Percentiles rank a stretch among this genome's conserved stretches.
These are phyloP conservation scores for Pollenia labialis DNA, from an alignment of 2,888 invertebrate species.

Conservation along the genomic window DNA sequence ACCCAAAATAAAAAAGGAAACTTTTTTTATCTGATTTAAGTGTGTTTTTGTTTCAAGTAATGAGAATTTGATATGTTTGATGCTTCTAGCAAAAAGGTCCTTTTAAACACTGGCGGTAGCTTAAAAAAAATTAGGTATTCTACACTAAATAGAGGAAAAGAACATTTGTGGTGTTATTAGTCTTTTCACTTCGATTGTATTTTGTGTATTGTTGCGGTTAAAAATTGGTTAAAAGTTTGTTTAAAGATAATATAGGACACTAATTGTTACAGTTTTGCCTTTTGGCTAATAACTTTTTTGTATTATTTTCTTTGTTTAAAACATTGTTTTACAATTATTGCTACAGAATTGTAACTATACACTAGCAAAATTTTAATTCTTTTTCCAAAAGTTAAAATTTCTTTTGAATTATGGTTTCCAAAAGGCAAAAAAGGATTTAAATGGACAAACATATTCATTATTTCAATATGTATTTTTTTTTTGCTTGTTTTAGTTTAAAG, in stretches of 20 bases:
- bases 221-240: slow-evolving; percentile 15
- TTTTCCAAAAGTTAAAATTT: too few relatives aligned
- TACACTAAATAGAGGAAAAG: slow-evolving; percentile 14
- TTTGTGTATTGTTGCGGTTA: slow-evolving; percentile 5
- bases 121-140: slow-evolving; percentile 32
- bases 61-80: slow-evolving; percentile 60
- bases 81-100: slow-evolving; percentile 34
- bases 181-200: background rate
- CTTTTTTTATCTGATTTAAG: slow-evolving; percentile 26
- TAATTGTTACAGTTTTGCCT: slow-evolving; percentile 29
- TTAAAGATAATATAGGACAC: slow-evolving; percentile 26
- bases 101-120: slow-evolving; percentile 1
- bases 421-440: too few relatives aligned
- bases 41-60: slow-evolving; percentile 33
- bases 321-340: background rate
- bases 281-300: background rate
- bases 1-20: slow-evolving; percentile 20
- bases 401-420: too few relatives aligned
- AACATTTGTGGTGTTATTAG: background rate
- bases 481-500: too few relatives aligned
- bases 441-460: too few relatives aligned
- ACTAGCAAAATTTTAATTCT: too few relatives aligned
- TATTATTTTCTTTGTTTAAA: background rate
- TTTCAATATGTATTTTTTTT: too few relatives aligned
- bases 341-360: background rate